A percentile compares a stretch with the other conserved stretches of the same genome.
Conservation (phyloP, 2,113 vertebrate species). For the Lasiurus borealis region DNA sequence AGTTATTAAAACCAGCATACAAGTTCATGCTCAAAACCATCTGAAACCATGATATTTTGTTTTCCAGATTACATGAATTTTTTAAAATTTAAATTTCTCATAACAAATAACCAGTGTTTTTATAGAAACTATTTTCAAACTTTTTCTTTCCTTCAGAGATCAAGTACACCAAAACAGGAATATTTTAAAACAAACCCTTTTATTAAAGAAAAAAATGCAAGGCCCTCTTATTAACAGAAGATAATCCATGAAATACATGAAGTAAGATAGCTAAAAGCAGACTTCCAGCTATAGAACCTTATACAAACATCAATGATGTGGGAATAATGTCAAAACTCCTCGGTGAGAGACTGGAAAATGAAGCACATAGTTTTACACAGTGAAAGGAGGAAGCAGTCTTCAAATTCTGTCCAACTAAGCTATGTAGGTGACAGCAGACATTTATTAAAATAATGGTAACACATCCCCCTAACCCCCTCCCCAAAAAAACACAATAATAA, state of each 20-base stretch:
- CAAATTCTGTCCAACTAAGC: neutral
- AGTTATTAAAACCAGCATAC: neutral
- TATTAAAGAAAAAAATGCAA: slow-evolving; percentile 71
- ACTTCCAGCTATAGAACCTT: slow-evolving; percentile 60
- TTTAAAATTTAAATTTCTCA: neutral
- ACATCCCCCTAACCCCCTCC: no score
- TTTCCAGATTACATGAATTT: slow-evolving; percentile 26
- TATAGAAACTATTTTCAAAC: neutral
- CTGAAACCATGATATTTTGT: neutral
- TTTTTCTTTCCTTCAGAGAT: slow-evolving; percentile 46
- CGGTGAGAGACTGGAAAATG: neutral
- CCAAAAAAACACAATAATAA: neutral
- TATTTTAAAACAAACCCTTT: slow-evolving; percentile 72
- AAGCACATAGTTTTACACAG: slow-evolving; percentile 27
- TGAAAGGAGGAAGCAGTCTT: slow-evolving; percentile 24
- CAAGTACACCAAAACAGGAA: slow-evolving; percentile 34
- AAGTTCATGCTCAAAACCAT: neutral
- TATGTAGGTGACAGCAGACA: slow-evolving; percentile 22
- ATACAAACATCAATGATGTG: slow-evolving; percentile 41
- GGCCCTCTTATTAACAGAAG: slow-evolving; percentile 52
- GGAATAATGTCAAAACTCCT: slow-evolving; percentile 75
- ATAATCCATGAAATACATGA: slow-evolving; percentile 69
- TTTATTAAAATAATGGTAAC: slow-evolving; percentile 38
- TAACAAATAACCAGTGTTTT: slow-evolving; percentile 20
- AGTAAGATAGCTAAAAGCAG: slow-evolving; percentile 78